Percentiles rank a stretch among this genome's conserved stretches.
phyloP scores from a whole-genome alignment of 2,888 invertebrate genomes.

The Acrobasis repandana region DNA sequence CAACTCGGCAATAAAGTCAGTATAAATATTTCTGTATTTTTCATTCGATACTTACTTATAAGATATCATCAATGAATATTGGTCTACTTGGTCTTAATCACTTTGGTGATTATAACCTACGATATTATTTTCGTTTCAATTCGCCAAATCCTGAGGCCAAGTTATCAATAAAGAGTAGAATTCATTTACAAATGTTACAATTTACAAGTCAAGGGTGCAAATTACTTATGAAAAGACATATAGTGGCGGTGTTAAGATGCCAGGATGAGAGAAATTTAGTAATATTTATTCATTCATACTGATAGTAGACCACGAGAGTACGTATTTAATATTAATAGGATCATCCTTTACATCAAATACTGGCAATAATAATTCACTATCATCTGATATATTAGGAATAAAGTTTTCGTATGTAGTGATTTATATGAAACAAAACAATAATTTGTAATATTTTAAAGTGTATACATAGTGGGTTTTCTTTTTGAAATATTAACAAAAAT shows the following conservation, averaged over 20 bases:
- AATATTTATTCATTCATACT: slow-evolving; percentile 35
- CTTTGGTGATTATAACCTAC: neutral
- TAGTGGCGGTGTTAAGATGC: slow-evolving; percentile 31
- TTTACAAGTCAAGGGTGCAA: slow-evolving; percentile 29
- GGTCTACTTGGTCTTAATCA: slow-evolving; percentile 4
- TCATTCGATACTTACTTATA: neutral
- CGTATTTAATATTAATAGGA: slow-evolving; percentile 29
- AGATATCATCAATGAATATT: neutral
- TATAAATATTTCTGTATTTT: neutral
- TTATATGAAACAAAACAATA: slow-evolving; percentile 38
- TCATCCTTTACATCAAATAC: slow-evolving; percentile 31
- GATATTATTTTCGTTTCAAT: neutral
- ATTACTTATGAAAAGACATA: slow-evolving; percentile 35
- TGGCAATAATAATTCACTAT: slow-evolving; percentile 40
- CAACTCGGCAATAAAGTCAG: slow-evolving; percentile 7
- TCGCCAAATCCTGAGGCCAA: slow-evolving; percentile 2
- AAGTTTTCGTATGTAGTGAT: slow-evolving; percentile 32
- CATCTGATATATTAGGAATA: slow-evolving; percentile 39
- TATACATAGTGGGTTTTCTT: slow-evolving; percentile 37
- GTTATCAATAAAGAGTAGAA: slow-evolving; percentile 13
- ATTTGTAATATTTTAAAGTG: slow-evolving; percentile 30
- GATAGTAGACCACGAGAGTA: slow-evolving; percentile 33
- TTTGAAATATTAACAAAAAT: slow-evolving; percentile 42
- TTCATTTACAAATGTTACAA: slow-evolving; percentile 14
- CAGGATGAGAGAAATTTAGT: slow-evolving; percentile 33